These are phyloP conservation scores for Toxotes lorentzi DNA, from an alignment of 2,797 vertebrate species.

Conservation along the genomic window DNA sequence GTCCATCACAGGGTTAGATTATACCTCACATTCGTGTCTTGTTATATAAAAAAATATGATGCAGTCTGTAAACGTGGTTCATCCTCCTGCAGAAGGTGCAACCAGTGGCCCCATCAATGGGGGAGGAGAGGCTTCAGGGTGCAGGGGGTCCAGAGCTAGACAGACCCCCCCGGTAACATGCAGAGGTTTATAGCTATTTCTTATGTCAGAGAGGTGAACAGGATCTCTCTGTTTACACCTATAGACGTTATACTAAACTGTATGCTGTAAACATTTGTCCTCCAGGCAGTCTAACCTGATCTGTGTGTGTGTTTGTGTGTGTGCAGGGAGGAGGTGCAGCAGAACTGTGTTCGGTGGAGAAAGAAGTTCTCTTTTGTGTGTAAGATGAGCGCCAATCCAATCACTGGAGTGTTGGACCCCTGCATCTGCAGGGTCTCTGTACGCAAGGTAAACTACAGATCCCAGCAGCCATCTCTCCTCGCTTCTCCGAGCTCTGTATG, in stretches of 20 bases:
- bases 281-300: neutral
- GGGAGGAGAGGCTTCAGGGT: neutral
- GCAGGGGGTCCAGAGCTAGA: neutral
- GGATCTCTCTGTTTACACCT: neutral
- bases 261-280: constrained; percentile 1
- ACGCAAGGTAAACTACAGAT: constrained; percentile 88
- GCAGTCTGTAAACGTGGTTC: neutral
- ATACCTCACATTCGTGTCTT: neutral
- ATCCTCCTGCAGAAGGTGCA: neutral
- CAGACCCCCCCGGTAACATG: neutral
- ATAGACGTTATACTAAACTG: neutral
- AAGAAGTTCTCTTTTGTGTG: constrained; percentile 95
- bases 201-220: neutral
- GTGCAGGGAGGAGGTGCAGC: constrained; percentile 93
- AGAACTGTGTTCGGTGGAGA: constrained; percentile 95
- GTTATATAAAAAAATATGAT: neutral
- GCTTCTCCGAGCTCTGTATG: neutral
- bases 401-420: constrained; percentile 93
- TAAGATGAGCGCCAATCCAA: constrained; percentile 93
- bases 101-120: neutral
- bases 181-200: neutral
- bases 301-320: constrained; percentile 5
- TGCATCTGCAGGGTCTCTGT: constrained; percentile 95
- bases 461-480: constrained; percentile 10
- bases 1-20: neutral